A percentile compares a stretch with the other conserved stretches of the same genome.
Evolutionary conservation across 2,888 invertebrate genomes (phyloP).

Genomic region (Volucella inanis): DNA sequence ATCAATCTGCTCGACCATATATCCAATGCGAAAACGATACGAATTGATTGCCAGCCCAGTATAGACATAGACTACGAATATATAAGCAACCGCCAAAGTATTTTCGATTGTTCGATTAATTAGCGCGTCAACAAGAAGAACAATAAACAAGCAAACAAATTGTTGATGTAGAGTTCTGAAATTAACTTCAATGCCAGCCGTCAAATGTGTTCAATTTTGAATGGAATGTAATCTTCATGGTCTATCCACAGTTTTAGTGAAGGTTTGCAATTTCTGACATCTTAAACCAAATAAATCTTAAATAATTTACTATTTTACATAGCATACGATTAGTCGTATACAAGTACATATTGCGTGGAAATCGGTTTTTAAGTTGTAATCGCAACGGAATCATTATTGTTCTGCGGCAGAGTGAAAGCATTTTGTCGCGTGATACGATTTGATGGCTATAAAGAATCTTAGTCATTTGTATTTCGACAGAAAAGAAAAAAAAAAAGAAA

Average conservation of each 20-base stretch:
- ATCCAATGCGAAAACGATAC: background rate
- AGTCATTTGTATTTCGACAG: no score
- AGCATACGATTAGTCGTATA: no score
- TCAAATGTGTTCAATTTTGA: slow-evolving; percentile 32
- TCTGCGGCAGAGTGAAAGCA: no score
- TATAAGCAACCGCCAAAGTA: no score
- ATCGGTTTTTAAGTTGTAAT: no score
- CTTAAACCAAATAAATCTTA: no score
- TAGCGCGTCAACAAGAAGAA: background rate
- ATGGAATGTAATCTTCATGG: slow-evolving; percentile 40
- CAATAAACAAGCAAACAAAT: background rate
- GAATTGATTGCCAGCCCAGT: background rate
- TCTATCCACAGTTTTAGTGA: background rate
- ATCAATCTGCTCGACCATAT: slow-evolving; percentile 6
- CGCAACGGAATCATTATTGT: no score
- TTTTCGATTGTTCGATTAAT: slow-evolving; percentile 7
- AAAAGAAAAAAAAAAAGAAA: no score
- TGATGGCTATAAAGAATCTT: no score
- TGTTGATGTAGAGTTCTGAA: slow-evolving; percentile 29
- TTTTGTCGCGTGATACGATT: no score
- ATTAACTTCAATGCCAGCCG: slow-evolving; percentile 36
- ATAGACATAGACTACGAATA: background rate
- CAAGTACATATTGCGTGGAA: no score
- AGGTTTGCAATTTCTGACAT: slow-evolving; percentile 20
- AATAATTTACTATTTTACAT: no score